Conservation (phyloP, 2,888 invertebrate species). For the Dryomyza anilis region DNA sequence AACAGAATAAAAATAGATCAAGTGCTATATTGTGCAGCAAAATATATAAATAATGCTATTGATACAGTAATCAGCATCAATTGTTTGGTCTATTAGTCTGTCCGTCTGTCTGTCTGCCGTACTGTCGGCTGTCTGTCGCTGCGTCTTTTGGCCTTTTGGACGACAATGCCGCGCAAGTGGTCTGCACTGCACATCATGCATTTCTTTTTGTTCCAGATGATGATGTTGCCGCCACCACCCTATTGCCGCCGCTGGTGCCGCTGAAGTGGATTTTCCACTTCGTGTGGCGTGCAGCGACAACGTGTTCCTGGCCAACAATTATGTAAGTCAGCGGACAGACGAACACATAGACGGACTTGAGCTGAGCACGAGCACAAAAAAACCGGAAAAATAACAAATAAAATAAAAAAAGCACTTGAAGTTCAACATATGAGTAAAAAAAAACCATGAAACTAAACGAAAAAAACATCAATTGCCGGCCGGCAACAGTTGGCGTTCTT, state of each 20-base stretch:
- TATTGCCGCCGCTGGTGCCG: background rate
- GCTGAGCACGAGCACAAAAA: background rate
- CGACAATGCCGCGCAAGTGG: background rate
- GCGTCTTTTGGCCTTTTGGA: background rate
- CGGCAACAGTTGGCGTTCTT: conserved; percentile 13
- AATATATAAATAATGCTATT: too few species aligned
- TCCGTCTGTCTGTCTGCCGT: too few species aligned
- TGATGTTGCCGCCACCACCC: too few species aligned
- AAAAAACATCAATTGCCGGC: conserved; percentile 2
- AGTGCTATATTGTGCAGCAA: background rate
- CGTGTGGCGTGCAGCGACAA: background rate
- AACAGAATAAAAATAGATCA: background rate
- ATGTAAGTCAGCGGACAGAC: conserved; percentile 4
- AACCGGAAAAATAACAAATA: background rate
- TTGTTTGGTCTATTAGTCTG: too few species aligned
- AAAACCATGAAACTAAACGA: background rate
- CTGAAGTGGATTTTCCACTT: conserved; percentile 19
- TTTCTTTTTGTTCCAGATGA: conserved; percentile 7
- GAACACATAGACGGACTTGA: background rate
- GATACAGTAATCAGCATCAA: background rate
- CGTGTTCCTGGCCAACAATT: conserved; percentile 13
- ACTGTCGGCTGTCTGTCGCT: background rate
- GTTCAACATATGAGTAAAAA: background rate
- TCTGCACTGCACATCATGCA: background rate
- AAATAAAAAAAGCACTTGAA: background rate